phyloP scores from a whole-genome alignment of 2,797 vertebrate species.

The Columba guinea region DNA sequence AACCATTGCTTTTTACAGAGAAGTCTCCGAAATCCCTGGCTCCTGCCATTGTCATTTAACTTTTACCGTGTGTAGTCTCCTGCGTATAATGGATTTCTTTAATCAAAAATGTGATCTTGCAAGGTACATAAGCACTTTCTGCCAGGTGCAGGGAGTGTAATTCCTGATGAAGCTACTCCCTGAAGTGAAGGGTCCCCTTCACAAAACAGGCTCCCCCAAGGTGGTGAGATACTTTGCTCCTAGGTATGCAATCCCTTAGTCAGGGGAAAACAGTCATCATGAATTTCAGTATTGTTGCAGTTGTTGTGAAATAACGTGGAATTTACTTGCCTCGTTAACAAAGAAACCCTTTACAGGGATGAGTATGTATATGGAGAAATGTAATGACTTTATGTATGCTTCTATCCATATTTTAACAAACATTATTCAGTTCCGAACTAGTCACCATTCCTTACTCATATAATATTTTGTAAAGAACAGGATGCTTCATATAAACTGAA shows the following conservation, averaged over 20 bases:
- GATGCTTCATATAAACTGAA: neutral
- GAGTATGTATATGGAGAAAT: neutral
- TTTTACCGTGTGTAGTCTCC: neutral
- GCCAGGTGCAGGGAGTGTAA: neutral
- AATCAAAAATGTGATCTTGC: neutral
- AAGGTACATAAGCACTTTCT: neutral
- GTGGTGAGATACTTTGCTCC: neutral
- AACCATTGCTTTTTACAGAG: neutral
- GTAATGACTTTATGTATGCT: neutral
- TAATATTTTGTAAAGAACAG: neutral
- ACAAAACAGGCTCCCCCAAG: neutral
- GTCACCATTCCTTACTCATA: neutral
- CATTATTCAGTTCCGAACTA: neutral
- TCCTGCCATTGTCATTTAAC: neutral
- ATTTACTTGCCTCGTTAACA: slow-evolving; percentile 1
- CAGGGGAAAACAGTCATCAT: neutral
- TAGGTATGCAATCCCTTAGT: neutral
- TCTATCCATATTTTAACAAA: neutral
- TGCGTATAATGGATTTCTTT: neutral
- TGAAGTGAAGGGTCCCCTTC: neutral
- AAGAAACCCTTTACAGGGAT: neutral
- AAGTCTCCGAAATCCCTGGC: neutral
- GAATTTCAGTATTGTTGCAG: neutral
- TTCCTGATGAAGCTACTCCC: neutral
- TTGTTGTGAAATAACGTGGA: neutral